Evolutionary conservation across 2,888 invertebrate genomes (phyloP).

Genomic region (Trimorus sp.): DNA sequence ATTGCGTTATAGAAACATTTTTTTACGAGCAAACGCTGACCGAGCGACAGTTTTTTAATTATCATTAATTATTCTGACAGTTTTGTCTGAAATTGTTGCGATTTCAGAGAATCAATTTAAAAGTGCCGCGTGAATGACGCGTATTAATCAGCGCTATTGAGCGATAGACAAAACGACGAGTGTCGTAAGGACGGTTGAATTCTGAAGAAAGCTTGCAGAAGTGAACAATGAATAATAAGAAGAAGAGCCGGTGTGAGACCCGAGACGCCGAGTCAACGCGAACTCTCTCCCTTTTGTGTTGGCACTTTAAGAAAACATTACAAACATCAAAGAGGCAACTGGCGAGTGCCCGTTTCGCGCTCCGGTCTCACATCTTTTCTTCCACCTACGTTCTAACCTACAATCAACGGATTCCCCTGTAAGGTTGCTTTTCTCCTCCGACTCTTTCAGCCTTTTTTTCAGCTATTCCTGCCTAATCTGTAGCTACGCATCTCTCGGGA

Average conservation of each 20-base stretch:
- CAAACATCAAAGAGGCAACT: slow-evolving; percentile 68
- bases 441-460: slow-evolving; percentile 43
- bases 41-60: slow-evolving; percentile 52
- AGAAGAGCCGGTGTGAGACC: slow-evolving; percentile 48
- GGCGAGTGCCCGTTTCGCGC: slow-evolving; percentile 66
- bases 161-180: slow-evolving; percentile 50
- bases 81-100: slow-evolving; percentile 47
- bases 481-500: slow-evolving; percentile 38
- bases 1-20: slow-evolving; percentile 58
- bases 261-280: slow-evolving; percentile 42
- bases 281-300: slow-evolving; percentile 64
- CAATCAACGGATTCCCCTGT: slow-evolving; percentile 62
- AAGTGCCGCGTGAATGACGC: slow-evolving; percentile 48
- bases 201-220: slow-evolving; percentile 52
- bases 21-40: slow-evolving; percentile 30
- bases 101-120: slow-evolving; percentile 48
- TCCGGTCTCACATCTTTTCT: slow-evolving; percentile 64
- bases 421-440: slow-evolving; percentile 54
- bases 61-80: slow-evolving; percentile 61
- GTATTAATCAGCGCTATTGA: slow-evolving; percentile 60
- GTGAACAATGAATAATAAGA: slow-evolving; percentile 65
- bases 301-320: slow-evolving; percentile 68
- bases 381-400: slow-evolving; percentile 66
- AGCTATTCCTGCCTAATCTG: slow-evolving; percentile 47
- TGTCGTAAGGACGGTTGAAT: slow-evolving; percentile 48